A percentile compares a stretch with the other conserved stretches of the same genome.
Evolutionary conservation across 2,113 vertebrate genomes (phyloP).

Genomic region (Condylura cristata): DNA sequence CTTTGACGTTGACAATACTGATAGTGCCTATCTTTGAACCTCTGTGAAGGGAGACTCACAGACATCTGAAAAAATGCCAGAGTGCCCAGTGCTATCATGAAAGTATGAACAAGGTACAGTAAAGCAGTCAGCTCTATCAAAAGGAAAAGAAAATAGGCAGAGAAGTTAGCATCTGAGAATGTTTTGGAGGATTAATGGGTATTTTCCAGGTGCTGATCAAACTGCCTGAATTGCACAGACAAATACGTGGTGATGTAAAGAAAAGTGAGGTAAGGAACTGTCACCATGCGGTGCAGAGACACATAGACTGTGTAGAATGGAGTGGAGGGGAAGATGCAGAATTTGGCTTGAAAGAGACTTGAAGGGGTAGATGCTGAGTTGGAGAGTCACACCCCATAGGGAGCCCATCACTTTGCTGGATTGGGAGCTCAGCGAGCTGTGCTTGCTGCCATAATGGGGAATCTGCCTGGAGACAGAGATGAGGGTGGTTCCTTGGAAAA

Average conservation of each 20-base stretch:
- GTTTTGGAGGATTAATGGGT: neutral
- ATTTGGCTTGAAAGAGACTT: neutral
- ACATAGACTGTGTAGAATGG: neutral
- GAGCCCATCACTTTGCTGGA: neutral
- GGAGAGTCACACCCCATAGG: neutral
- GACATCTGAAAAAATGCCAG: neutral
- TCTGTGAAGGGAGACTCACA: neutral
- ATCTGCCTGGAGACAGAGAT: neutral
- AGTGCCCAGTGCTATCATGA: neutral
- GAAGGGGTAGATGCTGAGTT: neutral
- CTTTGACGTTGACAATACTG: neutral
- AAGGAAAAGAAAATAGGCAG: neutral
- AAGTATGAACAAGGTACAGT: neutral
- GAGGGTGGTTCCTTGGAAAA: neutral
- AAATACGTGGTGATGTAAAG: neutral
- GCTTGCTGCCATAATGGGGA: neutral
- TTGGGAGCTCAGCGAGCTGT: neutral
- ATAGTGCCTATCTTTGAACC: neutral
- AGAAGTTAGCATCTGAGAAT: neutral
- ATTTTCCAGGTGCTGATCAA: neutral
- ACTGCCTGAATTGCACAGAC: neutral
- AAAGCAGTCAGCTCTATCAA: neutral
- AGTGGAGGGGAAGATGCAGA: neutral
- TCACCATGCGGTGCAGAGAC: neutral
- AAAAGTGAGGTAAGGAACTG: neutral